Evolutionary conservation across 2,797 vertebrate genomes (phyloP).

Genomic region (Enteromius afrohamiltoni): DNA sequence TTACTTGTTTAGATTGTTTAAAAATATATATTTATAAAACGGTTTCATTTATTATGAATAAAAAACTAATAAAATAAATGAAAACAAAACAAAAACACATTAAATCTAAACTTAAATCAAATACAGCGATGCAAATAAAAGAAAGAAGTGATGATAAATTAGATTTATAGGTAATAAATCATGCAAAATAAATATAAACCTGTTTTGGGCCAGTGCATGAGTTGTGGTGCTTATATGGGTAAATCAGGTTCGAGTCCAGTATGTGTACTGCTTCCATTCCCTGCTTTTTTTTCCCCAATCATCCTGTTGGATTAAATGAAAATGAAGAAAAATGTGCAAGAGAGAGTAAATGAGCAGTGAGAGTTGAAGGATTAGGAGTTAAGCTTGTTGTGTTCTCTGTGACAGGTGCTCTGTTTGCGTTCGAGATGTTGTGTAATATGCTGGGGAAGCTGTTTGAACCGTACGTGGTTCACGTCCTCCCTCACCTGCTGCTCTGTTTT

Average conservation of each 20-base stretch:
- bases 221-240: background rate
- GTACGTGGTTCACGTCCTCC: constrained; percentile 95
- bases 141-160: background rate
- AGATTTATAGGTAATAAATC: background rate
- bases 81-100: background rate
- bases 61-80: background rate
- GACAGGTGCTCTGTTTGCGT: constrained; percentile 94
- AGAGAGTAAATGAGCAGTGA: background rate
- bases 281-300: background rate
- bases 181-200: background rate
- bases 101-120: background rate
- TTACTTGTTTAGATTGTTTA: background rate
- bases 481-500: constrained; percentile 95
- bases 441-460: constrained; percentile 98
- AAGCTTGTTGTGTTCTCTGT: background rate
- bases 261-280: background rate
- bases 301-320: background rate
- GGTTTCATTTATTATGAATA: background rate
- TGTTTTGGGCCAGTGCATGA: background rate
- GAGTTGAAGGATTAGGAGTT: background rate
- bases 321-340: background rate
- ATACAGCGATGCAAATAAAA: background rate
- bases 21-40: background rate
- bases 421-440: constrained; percentile 99
- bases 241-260: background rate